Percentiles rank a stretch among this genome's conserved stretches.
Evolutionary conservation across 1,140 invertebrate species (phyloP).

Genomic region (Drosophila kepulauana): DNA sequence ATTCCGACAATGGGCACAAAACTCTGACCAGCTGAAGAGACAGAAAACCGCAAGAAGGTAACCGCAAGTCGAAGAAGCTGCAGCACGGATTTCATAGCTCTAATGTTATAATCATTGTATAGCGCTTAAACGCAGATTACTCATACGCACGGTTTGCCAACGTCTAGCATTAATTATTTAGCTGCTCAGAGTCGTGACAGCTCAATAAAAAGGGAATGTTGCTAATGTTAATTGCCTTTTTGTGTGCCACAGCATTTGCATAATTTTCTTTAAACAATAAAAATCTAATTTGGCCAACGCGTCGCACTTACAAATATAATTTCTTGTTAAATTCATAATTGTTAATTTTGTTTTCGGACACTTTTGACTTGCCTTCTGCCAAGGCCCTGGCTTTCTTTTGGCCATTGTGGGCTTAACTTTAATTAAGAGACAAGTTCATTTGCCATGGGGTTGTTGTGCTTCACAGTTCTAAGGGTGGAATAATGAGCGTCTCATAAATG

Average conservation of each 20-base stretch:
- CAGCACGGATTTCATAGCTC: slow-evolving; percentile 8
- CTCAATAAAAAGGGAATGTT: slow-evolving; percentile 42
- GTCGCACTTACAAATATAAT: slow-evolving; percentile 63
- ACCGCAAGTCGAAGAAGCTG: slow-evolving; percentile 64
- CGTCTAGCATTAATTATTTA: slow-evolving; percentile 64
- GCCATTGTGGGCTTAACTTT: slow-evolving; percentile 76
- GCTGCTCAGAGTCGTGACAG: slow-evolving; percentile 29
- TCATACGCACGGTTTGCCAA: slow-evolving; percentile 74
- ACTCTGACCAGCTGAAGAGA: slow-evolving; percentile 73
- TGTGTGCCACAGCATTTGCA: slow-evolving; percentile 74
- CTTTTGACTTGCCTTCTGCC: slow-evolving; percentile 41
- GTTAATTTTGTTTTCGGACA: slow-evolving; percentile 74
- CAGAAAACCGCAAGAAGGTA: slow-evolving; percentile 63
- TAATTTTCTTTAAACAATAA: slow-evolving; percentile 84
- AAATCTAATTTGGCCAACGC: slow-evolving; percentile 76
- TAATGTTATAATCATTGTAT: slow-evolving; percentile 43
- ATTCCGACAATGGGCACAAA: slow-evolving; percentile 64
- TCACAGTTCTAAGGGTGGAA: slow-evolving; percentile 17
- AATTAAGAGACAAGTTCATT: slow-evolving; percentile 78
- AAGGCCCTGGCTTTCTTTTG: slow-evolving; percentile 26
- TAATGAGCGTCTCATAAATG: not conserved
- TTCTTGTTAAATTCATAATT: slow-evolving; percentile 85
- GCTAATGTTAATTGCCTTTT: slow-evolving; percentile 72
- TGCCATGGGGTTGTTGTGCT: slow-evolving; percentile 26
- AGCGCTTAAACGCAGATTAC: slow-evolving; percentile 67